Percentiles rank a stretch among this genome's conserved stretches.
Conservation (phyloP, 2,113 vertebrate genomes). For the Tychaedon coryphoeus region DNA sequence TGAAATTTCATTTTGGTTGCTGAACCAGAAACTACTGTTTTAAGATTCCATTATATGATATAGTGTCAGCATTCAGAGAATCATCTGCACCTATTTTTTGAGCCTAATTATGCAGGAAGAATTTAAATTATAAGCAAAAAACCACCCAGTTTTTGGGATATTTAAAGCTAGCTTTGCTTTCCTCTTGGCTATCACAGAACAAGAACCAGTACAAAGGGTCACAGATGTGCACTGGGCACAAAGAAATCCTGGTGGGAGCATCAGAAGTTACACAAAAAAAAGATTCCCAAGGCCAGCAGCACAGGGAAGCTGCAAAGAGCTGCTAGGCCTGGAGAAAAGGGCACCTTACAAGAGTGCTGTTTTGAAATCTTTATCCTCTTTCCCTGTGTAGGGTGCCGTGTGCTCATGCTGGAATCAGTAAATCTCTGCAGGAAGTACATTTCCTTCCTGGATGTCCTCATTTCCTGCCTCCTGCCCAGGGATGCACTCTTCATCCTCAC, state of each 20-base stretch:
- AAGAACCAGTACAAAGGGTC: neutral
- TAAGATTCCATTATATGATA: neutral
- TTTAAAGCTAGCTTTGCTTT: neutral
- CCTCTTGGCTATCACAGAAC: neutral
- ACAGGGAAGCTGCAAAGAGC: neutral
- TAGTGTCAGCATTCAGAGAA: neutral
- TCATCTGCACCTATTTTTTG: neutral
- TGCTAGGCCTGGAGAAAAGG: neutral
- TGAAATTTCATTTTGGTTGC: neutral
- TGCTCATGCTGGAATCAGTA: conserved; percentile 83
- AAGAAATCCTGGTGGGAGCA: neutral
- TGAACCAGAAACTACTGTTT: neutral
- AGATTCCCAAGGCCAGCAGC: neutral
- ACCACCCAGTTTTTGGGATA: neutral
- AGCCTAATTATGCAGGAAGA: neutral
- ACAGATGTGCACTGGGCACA: neutral
- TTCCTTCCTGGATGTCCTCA: conserved; percentile 84
- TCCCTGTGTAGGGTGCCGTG: conserved; percentile 74
- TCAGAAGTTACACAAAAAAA: neutral
- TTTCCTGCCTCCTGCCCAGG: conserved; percentile 77
- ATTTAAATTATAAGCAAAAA: neutral
- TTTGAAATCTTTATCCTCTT: neutral
- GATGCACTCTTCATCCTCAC: conserved; percentile 77
- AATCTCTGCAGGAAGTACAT: conserved; percentile 87
- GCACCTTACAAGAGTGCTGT: neutral